Evolutionary conservation across 1,140 invertebrate genomes (phyloP).

Genomic region (Leucophenga varia): DNA sequence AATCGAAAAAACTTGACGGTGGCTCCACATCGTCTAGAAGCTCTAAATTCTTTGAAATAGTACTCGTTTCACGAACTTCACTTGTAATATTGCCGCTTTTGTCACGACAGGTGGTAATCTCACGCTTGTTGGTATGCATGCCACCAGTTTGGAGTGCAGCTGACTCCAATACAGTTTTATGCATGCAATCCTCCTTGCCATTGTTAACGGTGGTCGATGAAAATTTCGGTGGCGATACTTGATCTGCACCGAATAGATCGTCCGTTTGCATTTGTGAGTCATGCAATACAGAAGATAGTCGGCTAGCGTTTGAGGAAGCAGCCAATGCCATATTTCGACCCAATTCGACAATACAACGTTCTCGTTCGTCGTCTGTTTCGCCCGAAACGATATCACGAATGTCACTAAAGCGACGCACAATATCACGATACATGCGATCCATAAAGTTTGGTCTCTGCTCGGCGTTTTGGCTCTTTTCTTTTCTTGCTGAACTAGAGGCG

Average conservation of each 20-base stretch:
- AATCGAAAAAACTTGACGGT: slow-evolving; percentile 5
- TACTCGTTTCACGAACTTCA: slow-evolving; percentile 21
- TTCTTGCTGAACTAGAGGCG: no score
- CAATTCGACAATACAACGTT: not conserved
- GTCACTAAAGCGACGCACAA: slow-evolving; percentile 20
- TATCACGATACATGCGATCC: slow-evolving; percentile 23
- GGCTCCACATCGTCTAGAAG: not conserved
- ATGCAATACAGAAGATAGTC: no score
- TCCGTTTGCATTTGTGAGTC: not conserved
- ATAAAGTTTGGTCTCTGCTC: slow-evolving; percentile 2
- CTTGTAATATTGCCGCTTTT: slow-evolving; percentile 23
- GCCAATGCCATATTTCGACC: not conserved
- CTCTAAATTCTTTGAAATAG: slow-evolving; percentile 10
- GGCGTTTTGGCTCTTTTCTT: no score
- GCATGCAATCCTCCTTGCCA: not conserved
- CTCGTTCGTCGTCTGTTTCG: no score
- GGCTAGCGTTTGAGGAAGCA: no score
- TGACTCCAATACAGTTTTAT: not conserved
- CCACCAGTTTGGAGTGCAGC: slow-evolving; percentile 2
- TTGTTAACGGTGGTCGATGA: not conserved
- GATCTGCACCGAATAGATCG: no score
- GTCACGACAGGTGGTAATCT: slow-evolving; percentile 18
- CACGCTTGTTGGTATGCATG: slow-evolving; percentile 5
- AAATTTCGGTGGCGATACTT: not conserved
- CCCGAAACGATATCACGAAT: no score